phyloP scores from a whole-genome alignment of 2,113 vertebrate genomes.

The Pluvialis apricaria region DNA sequence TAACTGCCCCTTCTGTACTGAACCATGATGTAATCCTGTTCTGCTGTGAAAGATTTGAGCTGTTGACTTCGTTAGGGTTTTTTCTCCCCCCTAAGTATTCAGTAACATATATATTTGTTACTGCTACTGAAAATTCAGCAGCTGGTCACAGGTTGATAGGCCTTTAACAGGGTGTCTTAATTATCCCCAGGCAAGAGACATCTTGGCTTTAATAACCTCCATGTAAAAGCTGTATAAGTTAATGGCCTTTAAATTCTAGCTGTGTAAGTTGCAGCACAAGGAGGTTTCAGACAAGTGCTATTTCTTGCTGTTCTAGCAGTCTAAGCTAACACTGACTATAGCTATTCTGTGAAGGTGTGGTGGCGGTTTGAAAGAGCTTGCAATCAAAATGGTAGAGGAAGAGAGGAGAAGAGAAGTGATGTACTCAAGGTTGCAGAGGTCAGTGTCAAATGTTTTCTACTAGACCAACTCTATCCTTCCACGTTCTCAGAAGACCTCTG shows the following conservation, averaged over 20 bases:
- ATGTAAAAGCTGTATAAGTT: not conserved
- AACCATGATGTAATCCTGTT: not conserved
- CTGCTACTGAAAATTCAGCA: not conserved
- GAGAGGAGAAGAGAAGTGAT: not conserved
- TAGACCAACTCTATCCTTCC: not conserved
- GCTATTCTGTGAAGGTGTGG: not conserved
- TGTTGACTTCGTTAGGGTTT: not conserved
- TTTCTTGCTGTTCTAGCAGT: not conserved
- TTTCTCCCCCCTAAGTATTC: not conserved
- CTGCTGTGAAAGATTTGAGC: not conserved
- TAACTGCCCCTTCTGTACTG: not conserved
- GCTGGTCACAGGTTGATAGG: not conserved
- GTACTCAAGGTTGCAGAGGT: not conserved
- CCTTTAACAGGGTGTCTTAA: not conserved
- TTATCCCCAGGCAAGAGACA: not conserved
- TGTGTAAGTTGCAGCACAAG: not conserved
- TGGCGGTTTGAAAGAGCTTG: not conserved
- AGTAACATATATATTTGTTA: not conserved
- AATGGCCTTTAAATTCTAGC: not conserved
- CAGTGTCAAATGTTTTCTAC: not conserved
- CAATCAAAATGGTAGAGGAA: not conserved
- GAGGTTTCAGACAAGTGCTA: not conserved
- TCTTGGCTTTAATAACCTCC: not conserved
- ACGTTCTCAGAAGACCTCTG: not conserved
- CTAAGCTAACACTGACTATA: not conserved